Conservation (phyloP, 2,113 vertebrate genomes). For the Turnix velox region DNA sequence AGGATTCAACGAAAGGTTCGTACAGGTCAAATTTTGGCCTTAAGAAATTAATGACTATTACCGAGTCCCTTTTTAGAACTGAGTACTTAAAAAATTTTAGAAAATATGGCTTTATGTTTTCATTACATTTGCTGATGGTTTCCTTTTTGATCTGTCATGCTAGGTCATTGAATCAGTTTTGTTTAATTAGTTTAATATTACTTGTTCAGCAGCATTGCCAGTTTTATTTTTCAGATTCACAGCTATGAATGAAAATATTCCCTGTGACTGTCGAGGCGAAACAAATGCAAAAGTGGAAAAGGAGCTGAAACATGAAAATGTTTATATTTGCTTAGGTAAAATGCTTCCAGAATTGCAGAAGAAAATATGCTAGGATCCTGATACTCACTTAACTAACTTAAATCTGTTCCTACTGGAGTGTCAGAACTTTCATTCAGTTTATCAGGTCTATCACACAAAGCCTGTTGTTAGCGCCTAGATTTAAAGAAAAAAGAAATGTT, state of each 20-base stretch:
- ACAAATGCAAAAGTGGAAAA: conserved; percentile 17
- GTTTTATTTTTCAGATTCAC: conserved; percentile 24
- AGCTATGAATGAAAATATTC: conserved; percentile 39
- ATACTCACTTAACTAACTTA: neutral
- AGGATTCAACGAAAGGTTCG: neutral
- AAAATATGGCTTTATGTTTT: neutral
- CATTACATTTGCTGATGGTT: neutral
- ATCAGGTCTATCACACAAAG: neutral
- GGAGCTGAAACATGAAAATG: neutral
- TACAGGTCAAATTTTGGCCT: neutral
- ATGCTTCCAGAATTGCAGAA: neutral
- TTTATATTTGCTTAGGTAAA: conserved; percentile 27
- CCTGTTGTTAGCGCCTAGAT: neutral
- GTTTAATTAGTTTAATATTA: conserved; percentile 45
- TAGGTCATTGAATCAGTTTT: conserved; percentile 25
- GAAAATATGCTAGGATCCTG: neutral
- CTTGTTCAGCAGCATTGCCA: conserved; percentile 18
- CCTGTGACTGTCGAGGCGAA: conserved; percentile 19
- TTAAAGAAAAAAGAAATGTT: neutral
- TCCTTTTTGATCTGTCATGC: neutral
- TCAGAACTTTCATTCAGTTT: neutral
- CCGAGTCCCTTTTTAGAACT: neutral
- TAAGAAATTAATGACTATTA: neutral
- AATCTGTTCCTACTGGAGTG: neutral
- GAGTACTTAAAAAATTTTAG: neutral